Evolutionary conservation across 2,113 vertebrate species (phyloP), one percentile per base, ranked within the genome.

Genomic region (Labeo rohita): DNA sequence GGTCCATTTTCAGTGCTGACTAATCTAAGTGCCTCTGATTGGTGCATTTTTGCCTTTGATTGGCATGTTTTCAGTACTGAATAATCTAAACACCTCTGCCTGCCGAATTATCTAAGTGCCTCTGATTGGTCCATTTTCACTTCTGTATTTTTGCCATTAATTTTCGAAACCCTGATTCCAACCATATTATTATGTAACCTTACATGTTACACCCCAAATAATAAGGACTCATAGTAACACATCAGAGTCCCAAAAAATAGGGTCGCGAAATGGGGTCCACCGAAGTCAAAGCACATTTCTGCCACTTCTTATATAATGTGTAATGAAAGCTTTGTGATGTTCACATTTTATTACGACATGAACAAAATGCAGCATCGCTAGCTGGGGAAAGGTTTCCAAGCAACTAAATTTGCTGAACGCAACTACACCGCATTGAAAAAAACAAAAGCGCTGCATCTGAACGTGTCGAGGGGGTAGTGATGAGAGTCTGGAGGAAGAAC

Each of bases 401-500:
- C 79, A 80, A 65, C 79, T 45, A 63, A 45, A 80, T 80, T 45
- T 47, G 8, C 15, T 68, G 5, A 82, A 28, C 7, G 23, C 45
- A 82, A 80, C 39, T 63, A 61, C 3, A 5, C 0, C 16, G 3
- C 28, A 23, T 45, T 59, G 10, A 59, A 73, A 84, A 80, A 52
- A 1, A 18, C 23, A 3, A 70, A 52, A 52, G 34, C 3, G 6
- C 66, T 43, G 34, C 2, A 10, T 83, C 65, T 59, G 10, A 72
- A 54, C 49, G 81, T 43, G 18, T 83, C 65, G 5, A 72, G 47
- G 65, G 81, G n/a, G 15, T 66, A 73, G 28, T 83, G 50, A 23
- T 70, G 47, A 70, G 80, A 82, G 65, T 52, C 80, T 83, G 61
- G 16, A 28, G 47, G 45, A 54, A 70, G 23, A 52, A 70, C 63